Evolutionary conservation across 2,113 vertebrate species (phyloP), one percentile per base, ranked within the genome.

Genomic region (Psammodynastes pulverulentus): DNA sequence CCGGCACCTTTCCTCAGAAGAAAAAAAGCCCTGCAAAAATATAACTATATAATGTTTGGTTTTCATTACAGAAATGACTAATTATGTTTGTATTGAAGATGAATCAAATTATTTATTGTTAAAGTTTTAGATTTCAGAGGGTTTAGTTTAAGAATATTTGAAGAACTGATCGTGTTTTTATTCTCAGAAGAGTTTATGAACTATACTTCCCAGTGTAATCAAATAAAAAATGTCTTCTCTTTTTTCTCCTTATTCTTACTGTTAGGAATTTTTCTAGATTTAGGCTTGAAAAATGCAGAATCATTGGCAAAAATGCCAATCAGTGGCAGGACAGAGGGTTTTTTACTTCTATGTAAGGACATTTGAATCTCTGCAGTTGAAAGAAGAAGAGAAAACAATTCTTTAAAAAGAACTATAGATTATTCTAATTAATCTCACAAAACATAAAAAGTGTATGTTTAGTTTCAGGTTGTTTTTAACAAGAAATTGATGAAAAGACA

Each of bases 71-170:
- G 72, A 21, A 79, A 79, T 9, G 17, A 7, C n/a, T 67, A 67
- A n/a, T 67, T 67, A n/a, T 13, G 62, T 67, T 67, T 34, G 34
- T 67, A 79, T 43, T 21, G 34, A 79, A 21, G 17, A 39, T 79
- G 72, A 21, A 43, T 79, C 34, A 79, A 43, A 79, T 39, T 79
- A 79, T 79, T 79, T 79, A 21, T 34, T 79, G 34, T 79, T 43
- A 17, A 79, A 79, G 34, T 79, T 79, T 17, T 79, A 79, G 72
- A 79, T 79, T 79, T 39, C 67, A 56, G 86, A 90, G 95, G 94
- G 94, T 90, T 96, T 96, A 94, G 92, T 26, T 43, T 85, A 24
- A 43, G 84, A 46, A 48, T 86, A 48, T 48, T 26, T 48, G 24
- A 86, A 5, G 84, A 86, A 86, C 6, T 49, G 12, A 49, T 29